These are phyloP conservation scores for Drosophila putrida DNA, from an alignment of 2,888 invertebrate genomes.

Conservation along the genomic window DNA sequence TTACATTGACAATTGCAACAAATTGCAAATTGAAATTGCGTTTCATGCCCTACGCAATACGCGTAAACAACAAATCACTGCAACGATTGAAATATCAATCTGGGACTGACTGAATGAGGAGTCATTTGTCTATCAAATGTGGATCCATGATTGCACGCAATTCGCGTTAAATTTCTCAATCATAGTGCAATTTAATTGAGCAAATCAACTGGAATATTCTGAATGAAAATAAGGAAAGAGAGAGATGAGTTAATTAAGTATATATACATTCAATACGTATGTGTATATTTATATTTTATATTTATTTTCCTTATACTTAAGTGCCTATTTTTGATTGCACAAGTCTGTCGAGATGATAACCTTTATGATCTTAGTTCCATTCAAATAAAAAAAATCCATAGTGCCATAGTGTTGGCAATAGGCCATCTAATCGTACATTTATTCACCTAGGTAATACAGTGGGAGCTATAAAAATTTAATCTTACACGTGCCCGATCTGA, in stretches of 20 bases:
- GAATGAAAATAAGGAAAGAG: conserved; percentile 30
- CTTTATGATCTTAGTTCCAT: conserved; percentile 39
- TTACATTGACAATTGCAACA: conserved; percentile 51
- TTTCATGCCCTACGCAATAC: conserved; percentile 58
- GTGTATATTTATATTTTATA: conserved; percentile 11
- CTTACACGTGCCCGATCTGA: conserved; percentile 6
- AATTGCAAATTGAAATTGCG: conserved; percentile 56
- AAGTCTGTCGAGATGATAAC: conserved; percentile 51
- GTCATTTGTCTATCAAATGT: conserved; percentile 51
- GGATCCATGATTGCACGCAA: conserved; percentile 62
- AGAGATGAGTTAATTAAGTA: conserved; percentile 5
- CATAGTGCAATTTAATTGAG: conserved; percentile 43
- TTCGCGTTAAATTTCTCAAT: conserved; percentile 64
- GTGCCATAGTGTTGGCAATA: conserved; percentile 11
- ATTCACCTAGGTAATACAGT: conserved; percentile 6
- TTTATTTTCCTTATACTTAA: conserved; percentile 7
- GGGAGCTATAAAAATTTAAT: not conserved
- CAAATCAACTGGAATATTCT: conserved; percentile 29
- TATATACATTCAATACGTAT: not conserved
- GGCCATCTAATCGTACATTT: conserved; percentile 3
- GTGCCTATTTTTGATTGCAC: conserved; percentile 29
- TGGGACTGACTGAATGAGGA: not conserved
- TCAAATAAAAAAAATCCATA: conserved; percentile 26
- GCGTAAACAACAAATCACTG: conserved; percentile 59
- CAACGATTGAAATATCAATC: conserved; percentile 30